phyloP scores from a whole-genome alignment of 2,888 invertebrate genomes.

The Rhabditophanes sp. region DNA sequence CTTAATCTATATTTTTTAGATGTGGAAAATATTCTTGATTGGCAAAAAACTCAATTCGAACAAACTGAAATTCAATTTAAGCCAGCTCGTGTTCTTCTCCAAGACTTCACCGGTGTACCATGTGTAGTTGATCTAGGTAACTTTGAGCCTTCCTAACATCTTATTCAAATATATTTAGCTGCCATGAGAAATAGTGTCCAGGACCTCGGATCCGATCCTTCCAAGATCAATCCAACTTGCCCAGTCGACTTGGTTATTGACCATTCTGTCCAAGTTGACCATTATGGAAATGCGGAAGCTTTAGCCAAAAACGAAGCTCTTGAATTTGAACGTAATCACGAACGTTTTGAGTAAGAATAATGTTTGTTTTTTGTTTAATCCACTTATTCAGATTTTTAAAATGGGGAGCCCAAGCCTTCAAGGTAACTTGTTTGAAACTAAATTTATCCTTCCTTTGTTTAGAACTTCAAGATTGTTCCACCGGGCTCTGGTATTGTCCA shows the following conservation, averaged over 20 bases:
- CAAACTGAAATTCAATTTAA: conserved; percentile 79
- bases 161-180: conserved; percentile 61
- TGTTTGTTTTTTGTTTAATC: conserved; percentile 48
- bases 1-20: too few species aligned
- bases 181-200: conserved; percentile 92
- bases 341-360: conserved; percentile 86
- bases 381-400: conserved; percentile 45
- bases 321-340: conserved; percentile 85
- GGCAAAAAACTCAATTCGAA: conserved; percentile 60
- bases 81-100: conserved; percentile 82
- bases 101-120: conserved; percentile 69
- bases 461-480: conserved; percentile 89
- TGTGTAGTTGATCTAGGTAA: conserved; percentile 66
- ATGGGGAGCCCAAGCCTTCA: conserved; percentile 90
- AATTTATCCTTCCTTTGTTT: too few species aligned
- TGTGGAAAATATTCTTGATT: conserved; percentile 70
- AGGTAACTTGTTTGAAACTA: too few species aligned
- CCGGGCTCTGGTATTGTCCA: conserved; percentile 96
- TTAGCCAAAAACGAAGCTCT: conserved; percentile 76
- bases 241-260: conserved; percentile 95
- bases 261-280: conserved; percentile 93
- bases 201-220: conserved; percentile 66
- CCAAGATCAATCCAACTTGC: conserved; percentile 86
- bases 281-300: conserved; percentile 61
- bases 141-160: neutral